Base-by-base conservation (phyloP, 2,888 invertebrate species). In the Mythimna impura region DNA sequence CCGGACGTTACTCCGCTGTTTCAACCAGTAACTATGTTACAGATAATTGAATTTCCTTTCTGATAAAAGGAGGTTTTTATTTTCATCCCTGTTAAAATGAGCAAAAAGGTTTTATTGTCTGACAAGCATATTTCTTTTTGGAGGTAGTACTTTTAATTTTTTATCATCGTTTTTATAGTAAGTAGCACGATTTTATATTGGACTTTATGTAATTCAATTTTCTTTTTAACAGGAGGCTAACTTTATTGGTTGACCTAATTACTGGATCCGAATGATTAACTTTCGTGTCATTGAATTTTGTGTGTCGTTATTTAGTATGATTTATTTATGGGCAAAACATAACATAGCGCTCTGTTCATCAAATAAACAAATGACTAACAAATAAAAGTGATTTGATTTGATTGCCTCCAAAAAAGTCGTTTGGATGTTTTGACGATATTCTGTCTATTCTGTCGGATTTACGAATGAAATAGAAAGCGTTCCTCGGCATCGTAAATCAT, bases 21-120 rank as follows among this genome's bases (percentile, higher is more conserved):
- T 78, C 80, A 83, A 80, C 81, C 87, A 85, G 84, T 91, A 90
- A 90, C 88, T 82, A 87, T 89, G 90, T 90, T 89, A 86, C 85
- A 86, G 81, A 86, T 87, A 90, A 91, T 89, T 91, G 87, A 88
- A 90, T 91, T 88, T 87, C 82, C 85, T 82, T 77, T 73, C 70
- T 64, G 73, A 79, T 76, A 81, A 83, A 78, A 69, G 73, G 17
- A 80, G 76, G 64, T 66, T 78, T 71, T 81, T 76, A 75, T 77
- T 81, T 74, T 71, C 71, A 71, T 82, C 64, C 60, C 34, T 63
- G 70, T 64, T 72, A 40, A 75, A 81, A 71, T 47, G 40, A 66
- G 55, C 52, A 54, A 72, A 76, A 72, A 60, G 75, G 67, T 66
- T 85, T 78, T 76, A 71, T 73, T 22, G 72, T 57, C 55, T 75